Conservation (phyloP, 2,113 vertebrate species). For the Erythrolamprus reginae region DNA sequence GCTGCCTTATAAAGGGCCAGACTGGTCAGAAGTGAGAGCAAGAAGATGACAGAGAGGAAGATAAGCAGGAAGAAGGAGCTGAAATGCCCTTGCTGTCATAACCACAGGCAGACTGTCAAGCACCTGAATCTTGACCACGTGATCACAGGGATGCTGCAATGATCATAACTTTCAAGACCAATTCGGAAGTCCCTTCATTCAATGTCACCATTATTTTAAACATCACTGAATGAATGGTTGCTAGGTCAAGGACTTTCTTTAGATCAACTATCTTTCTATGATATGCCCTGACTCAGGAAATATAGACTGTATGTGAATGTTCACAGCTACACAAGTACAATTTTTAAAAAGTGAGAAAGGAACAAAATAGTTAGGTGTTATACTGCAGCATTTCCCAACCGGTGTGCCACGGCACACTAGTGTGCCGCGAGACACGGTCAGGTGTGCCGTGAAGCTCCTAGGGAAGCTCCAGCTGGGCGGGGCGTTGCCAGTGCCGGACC, state of each 20-base stretch:
- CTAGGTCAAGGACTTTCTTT: neutral
- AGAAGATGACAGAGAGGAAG: neutral
- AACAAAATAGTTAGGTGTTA: constrained; percentile 5
- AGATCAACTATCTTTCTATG: neutral
- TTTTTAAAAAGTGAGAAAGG: neutral
- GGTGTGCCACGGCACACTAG: too few relatives aligned
- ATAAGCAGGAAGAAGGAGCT: neutral
- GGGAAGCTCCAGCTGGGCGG: too few relatives aligned
- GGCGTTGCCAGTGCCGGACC: too few relatives aligned
- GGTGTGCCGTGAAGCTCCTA: too few relatives aligned
- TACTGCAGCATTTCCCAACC: too few relatives aligned
- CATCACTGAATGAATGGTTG: neutral
- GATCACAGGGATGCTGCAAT: neutral
- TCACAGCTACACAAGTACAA: neutral
- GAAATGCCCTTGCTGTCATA: neutral
- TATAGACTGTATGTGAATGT: neutral
- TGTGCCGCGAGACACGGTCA: too few relatives aligned
- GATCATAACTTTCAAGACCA: neutral
- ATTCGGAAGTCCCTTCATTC: neutral
- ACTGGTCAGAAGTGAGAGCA: neutral
- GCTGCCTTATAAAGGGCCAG: neutral
- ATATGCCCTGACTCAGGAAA: neutral
- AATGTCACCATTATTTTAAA: neutral
- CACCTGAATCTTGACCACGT: neutral
- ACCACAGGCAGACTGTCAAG: neutral